Conservation (phyloP, 1,140 invertebrate species). For the Calliphora vicina region DNA sequence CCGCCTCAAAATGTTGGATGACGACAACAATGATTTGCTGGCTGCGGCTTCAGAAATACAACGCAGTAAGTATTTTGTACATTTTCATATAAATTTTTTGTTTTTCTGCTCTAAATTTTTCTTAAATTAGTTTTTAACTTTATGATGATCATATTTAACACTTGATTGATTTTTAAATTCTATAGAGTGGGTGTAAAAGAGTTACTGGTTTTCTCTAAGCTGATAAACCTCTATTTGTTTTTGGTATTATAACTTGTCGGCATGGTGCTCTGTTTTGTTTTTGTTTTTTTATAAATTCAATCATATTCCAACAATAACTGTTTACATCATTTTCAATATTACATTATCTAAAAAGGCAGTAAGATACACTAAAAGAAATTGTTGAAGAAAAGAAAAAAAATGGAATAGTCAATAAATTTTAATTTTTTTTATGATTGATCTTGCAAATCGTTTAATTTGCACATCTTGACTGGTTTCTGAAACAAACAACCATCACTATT, state of each 20-base stretch:
- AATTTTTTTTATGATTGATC: too few species aligned
- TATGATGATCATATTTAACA: neutral
- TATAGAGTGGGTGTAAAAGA: neutral
- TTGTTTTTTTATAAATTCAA: neutral
- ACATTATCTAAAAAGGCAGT: neutral
- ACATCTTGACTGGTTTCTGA: too few species aligned
- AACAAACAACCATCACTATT: too few species aligned
- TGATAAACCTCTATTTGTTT: neutral
- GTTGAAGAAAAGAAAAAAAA: too few species aligned
- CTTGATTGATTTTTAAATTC: neutral
- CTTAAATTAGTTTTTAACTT: neutral
- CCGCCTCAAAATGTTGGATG: conserved; percentile 52
- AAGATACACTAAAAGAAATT: neutral
- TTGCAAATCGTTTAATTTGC: too few species aligned
- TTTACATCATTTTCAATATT: neutral
- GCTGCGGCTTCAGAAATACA: conserved; percentile 59
- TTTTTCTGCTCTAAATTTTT: neutral
- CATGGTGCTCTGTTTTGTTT: neutral
- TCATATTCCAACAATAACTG: neutral
- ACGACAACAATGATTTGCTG: conserved; percentile 59
- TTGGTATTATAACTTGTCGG: neutral
- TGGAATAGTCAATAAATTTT: too few species aligned
- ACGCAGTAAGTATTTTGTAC: conserved; percentile 49
- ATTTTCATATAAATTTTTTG: neutral
- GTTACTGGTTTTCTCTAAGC: neutral